A percentile compares a stretch with the other conserved stretches of the same genome.
Conservation (phyloP, 2,113 vertebrate species). For the Sinocyclocheilus grahami region DNA sequence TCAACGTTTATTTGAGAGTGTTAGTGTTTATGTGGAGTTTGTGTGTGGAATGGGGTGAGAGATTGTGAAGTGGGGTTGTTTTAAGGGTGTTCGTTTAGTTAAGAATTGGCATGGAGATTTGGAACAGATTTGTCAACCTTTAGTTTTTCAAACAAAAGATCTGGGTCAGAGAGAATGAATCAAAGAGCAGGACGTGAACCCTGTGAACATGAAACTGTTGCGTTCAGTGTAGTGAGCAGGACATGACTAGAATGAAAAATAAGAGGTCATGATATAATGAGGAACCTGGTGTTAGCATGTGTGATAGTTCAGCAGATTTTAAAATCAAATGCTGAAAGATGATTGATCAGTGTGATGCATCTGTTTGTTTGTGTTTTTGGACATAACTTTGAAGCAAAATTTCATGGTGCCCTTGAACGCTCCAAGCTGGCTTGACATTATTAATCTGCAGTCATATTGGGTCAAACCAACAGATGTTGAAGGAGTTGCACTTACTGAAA, state of each 20-base stretch:
- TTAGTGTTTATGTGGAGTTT: background rate
- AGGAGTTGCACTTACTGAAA: background rate
- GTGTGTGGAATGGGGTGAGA: background rate
- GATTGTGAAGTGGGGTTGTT: background rate
- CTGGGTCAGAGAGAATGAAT: conserved; percentile 15
- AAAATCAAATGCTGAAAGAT: too few relatives aligned
- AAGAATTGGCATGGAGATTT: background rate
- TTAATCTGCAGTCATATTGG: background rate
- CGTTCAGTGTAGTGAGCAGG: background rate
- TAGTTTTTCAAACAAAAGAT: conserved; percentile 15
- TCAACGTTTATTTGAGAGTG: background rate
- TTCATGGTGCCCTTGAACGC: background rate
- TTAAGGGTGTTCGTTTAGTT: background rate
- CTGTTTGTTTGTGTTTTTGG: background rate
- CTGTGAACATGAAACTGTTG: conserved; percentile 1
- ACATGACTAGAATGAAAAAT: background rate
- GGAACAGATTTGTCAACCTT: background rate
- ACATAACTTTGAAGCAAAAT: background rate
- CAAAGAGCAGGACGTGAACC: background rate
- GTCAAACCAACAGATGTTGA: background rate
- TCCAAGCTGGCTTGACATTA: background rate
- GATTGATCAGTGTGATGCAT: conserved; percentile 15
- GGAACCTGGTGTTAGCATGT: background rate
- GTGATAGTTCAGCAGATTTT: too few relatives aligned
- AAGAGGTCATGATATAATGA: background rate